Conservation (phyloP, 2,888 invertebrate genomes). For the Proisotoma minuta region DNA sequence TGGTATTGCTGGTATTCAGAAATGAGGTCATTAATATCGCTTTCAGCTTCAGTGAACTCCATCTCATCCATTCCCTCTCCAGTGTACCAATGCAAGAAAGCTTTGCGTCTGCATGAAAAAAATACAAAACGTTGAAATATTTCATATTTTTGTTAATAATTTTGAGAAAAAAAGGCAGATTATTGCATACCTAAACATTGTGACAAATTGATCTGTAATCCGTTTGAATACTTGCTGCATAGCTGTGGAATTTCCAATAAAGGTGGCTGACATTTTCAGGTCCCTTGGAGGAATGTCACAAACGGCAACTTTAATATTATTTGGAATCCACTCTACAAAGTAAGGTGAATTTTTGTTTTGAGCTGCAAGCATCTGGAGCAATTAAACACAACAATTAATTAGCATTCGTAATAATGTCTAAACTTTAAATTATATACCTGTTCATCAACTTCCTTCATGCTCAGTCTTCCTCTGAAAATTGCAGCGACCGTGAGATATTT, state of each 20-base stretch:
- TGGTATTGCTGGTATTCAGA: constrained; percentile 55
- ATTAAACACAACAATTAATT: too few species aligned
- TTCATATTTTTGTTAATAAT: too few species aligned
- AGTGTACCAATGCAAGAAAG: constrained; percentile 57
- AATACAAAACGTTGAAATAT: too few species aligned
- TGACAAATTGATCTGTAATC: constrained; percentile 57
- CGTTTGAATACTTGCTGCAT: constrained; percentile 58
- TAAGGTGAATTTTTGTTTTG: constrained; percentile 62
- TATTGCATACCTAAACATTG: too few species aligned
- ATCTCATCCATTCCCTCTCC: constrained; percentile 61
- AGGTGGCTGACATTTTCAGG: constrained; percentile 61
- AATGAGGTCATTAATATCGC: constrained; percentile 58
- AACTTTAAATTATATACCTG: too few species aligned
- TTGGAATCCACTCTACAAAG: constrained; percentile 56
- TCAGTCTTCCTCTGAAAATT: constrained; percentile 86
- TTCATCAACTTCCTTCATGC: constrained; percentile 82
- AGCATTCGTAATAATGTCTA: too few species aligned
- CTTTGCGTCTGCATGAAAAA: constrained; percentile 58
- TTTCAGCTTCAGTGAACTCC: constrained; percentile 59
- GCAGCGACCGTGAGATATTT: constrained; percentile 79
- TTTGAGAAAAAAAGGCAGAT: too few species aligned
- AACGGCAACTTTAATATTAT: constrained; percentile 39
- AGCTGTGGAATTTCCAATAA: constrained; percentile 59
- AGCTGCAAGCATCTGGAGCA: constrained; percentile 61
- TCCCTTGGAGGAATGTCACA: constrained; percentile 50